Evolutionary conservation across 2,888 invertebrate genomes (phyloP).

Genomic region (Nysson spinosus): DNA sequence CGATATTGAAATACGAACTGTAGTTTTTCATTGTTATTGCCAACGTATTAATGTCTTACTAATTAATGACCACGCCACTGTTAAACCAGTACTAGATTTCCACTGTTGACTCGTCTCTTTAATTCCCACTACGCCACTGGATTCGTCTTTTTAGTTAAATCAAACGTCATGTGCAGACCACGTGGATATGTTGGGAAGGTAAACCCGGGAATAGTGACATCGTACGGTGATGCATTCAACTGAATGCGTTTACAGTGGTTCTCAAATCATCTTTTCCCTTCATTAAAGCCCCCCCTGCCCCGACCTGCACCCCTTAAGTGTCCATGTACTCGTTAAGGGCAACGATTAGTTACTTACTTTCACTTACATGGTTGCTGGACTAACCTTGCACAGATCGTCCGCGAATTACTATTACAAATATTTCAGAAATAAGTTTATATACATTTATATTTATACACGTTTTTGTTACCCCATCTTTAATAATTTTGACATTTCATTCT

Average conservation of each 20-base stretch:
- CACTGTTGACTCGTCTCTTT: slow-evolving; percentile 4
- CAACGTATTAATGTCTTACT: slow-evolving; percentile 38
- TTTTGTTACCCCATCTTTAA: too few relatives aligned
- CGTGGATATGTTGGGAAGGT: slow-evolving; percentile 56
- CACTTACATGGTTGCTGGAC: slow-evolving; percentile 53
- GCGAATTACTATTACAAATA: too few relatives aligned
- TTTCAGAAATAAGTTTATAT: too few relatives aligned
- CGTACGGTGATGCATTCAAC: slow-evolving; percentile 53
- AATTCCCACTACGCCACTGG: not conserved
- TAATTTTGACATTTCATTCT: too few relatives aligned
- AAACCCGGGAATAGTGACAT: slow-evolving; percentile 62
- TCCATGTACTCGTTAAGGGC: slow-evolving; percentile 36
- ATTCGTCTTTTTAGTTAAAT: slow-evolving; percentile 26
- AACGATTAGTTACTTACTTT: slow-evolving; percentile 68
- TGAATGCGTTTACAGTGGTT: slow-evolving; percentile 33
- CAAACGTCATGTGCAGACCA: slow-evolving; percentile 64
- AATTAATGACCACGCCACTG: slow-evolving; percentile 22
- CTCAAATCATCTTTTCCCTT: slow-evolving; percentile 25
- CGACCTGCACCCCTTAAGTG: slow-evolving; percentile 2
- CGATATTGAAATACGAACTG: slow-evolving; percentile 5
- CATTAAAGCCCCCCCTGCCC: slow-evolving; percentile 13
- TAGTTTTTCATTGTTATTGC: slow-evolving; percentile 14
- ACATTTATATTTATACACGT: too few relatives aligned
- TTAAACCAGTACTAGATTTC: slow-evolving; percentile 13
- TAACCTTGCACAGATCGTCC: slow-evolving; percentile 16